Evolutionary conservation across 2,113 vertebrate species (phyloP), one percentile per base, ranked within the genome.

Genomic region (Ailurus styani): DNA sequence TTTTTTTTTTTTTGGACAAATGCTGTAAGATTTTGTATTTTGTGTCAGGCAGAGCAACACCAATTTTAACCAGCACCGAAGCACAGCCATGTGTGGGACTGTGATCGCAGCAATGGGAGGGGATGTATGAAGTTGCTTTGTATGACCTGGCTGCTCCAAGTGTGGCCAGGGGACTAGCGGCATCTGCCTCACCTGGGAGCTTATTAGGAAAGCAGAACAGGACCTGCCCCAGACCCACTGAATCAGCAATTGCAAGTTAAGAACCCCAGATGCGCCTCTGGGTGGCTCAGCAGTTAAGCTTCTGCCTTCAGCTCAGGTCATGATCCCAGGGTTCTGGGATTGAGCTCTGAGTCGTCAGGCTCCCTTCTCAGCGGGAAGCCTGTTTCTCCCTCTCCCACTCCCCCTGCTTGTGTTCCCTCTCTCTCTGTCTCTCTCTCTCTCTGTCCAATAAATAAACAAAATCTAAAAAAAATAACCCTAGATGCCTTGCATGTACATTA

Each of bases 1-100:
- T 93, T 92, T 98, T 97, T 97, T 84, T 79, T 31, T 93, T 91
- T 79, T 62, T 62, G 3, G 83, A 95, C 94, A 94, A 95, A 98
- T 98, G 14, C 9, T 95, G 77, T 96, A 91, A 96, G 75, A 47
- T 40, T 96, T 98, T 97, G 93, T 97, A 29, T 54, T 95, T 96
- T 14, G 87, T 94, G 18, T 21, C 34, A 45, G n/a, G 40, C 9
- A 92, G 68, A n/a, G 40, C 94, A 85, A 85, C n/a, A 96, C 82
- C 42, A 93, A 84, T 95, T 96, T 93, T 92, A 98, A 37, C 52
- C 34, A 72, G 62, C 70, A 78, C 72, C 0, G 13, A 94, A 81
- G 31, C 7, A 37, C 81, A 87, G 83, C 87, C 52, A 34, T 29
- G 31, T 21, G 34, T 73, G 42, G 23, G 50, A 62, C 37, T 55